Percentiles rank a stretch among this genome's conserved stretches.
Conservation (phyloP, 1,140 invertebrate species). For the Pinna nobilis region DNA sequence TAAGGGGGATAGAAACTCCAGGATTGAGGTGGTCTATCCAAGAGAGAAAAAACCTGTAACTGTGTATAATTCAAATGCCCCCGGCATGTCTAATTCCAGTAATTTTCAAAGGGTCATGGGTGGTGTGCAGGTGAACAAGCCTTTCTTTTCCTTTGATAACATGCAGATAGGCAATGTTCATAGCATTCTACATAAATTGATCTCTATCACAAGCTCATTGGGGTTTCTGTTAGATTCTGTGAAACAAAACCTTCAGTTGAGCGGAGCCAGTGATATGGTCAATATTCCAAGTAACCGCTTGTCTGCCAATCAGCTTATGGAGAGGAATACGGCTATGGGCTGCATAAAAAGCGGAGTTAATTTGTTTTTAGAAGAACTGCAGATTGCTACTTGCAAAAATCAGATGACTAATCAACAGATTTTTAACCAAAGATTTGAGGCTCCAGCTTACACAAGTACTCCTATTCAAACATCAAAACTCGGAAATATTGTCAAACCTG, state of each 20-base stretch:
- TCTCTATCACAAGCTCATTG: constrained; percentile 9
- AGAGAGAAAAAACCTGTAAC: constrained; percentile 1
- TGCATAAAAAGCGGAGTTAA: constrained; percentile 38
- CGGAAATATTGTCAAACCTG: constrained; percentile 6
- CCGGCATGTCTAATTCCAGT: neutral
- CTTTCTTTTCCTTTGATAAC: constrained; percentile 1
- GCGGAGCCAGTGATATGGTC: too few relatives aligned
- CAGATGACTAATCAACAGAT: too few relatives aligned
- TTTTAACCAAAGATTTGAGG: too few relatives aligned
- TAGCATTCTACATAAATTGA: constrained; percentile 1
- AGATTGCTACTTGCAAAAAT: constrained; percentile 27
- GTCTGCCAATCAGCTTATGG: neutral
- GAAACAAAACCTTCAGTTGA: too few relatives aligned
- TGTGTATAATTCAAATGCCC: neutral
- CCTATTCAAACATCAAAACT: constrained; percentile 6
- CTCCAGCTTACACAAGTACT: neutral
- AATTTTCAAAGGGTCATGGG: neutral
- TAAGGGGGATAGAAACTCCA: neutral
- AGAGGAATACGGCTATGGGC: constrained; percentile 22
- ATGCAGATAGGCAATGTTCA: constrained; percentile 28
- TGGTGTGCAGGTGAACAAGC: too few relatives aligned
- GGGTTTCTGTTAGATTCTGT: too few relatives aligned
- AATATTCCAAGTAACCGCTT: too few relatives aligned
- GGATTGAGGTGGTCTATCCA: constrained; percentile 17
- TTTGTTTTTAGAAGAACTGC: constrained; percentile 38